These are phyloP conservation scores for Oasisia sp. DNA, from an alignment of 2,888 invertebrate genomes.

Conservation along the genomic window DNA sequence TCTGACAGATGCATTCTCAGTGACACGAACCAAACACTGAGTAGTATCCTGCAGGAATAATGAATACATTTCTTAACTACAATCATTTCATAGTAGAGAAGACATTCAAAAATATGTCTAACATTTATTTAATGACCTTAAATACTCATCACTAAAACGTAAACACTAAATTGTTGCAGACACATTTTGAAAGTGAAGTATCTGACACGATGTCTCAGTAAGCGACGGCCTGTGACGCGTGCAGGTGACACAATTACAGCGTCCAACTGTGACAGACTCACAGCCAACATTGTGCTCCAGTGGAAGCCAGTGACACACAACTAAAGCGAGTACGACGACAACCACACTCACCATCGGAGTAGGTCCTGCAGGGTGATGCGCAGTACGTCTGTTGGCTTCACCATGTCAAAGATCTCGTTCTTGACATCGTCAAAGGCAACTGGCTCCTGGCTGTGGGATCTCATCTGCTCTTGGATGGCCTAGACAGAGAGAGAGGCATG, in stretches of 20 bases:
- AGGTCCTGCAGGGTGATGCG: conserved; percentile 89
- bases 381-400: conserved; percentile 84
- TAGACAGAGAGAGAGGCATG: conserved; percentile 57
- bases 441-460: conserved; percentile 85
- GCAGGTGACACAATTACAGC: background rate
- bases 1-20: background rate
- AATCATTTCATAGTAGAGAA: background rate
- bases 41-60: background rate
- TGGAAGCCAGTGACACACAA: background rate
- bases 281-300: background rate
- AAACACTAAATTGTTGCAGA: background rate
- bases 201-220: background rate
- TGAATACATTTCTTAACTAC: background rate
- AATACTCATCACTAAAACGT: background rate
- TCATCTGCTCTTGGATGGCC: conserved; percentile 92
- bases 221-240: background rate
- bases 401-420: conserved; percentile 98
- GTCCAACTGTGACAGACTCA: background rate
- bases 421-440: conserved; percentile 94
- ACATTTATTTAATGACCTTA: background rate
- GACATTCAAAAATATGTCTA: background rate
- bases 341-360: conserved; percentile 72
- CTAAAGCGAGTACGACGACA: background rate
- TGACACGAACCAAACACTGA: background rate
- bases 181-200: background rate